Base-by-base conservation (phyloP, 2,888 invertebrate species). In the Drosophila borealis region DNA sequence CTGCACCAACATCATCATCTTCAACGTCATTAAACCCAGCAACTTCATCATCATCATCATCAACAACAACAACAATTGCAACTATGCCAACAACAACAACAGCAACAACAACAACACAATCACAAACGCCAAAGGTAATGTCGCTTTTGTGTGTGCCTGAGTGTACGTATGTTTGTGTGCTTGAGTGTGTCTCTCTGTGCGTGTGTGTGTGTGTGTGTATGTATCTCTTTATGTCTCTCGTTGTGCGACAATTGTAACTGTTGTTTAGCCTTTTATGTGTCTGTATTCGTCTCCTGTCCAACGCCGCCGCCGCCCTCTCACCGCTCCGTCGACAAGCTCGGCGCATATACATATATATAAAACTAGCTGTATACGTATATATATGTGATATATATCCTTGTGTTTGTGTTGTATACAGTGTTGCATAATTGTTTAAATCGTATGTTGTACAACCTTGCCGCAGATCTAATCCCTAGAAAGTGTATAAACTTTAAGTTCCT, bases 91-190 rank as follows among this genome's bases (percentile, higher is more conserved):
- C 75, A 55, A 65, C 68, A 70, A 68, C 80, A 71, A 50, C 78
- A 74, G 39, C 78, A 73, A 56, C 74, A 46, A 53, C 73, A 56
- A 70, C 64, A 88, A 80, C 86, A 85, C 86, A 71, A 68, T 82
- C 82, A 80, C 80, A 89, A 80, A 76, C 88, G 74, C 80, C 88
- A 85, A 88, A 85, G 85, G 85, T 85, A 85, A 85, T 85, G 80
- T 85, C 74, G 80, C 89, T 85, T 81, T 72, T 70, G 68, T 76
- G 69, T 72, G 63, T 71, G 57, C 67, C 25, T 29, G 9, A 42
- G 14, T 41, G 34, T 42, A 44, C 17, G 33, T 42, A 33, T 49
- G 3, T 61, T 17, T 34, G 21, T 34, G 56, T 51, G 53, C 44
- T 19, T 45, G 49, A 59, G 50, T 67, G 67, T 46, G 51, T 21